phyloP scores from a whole-genome alignment of 92 coral and sea anemone genomes.

The Siderastrea siderea region DNA sequence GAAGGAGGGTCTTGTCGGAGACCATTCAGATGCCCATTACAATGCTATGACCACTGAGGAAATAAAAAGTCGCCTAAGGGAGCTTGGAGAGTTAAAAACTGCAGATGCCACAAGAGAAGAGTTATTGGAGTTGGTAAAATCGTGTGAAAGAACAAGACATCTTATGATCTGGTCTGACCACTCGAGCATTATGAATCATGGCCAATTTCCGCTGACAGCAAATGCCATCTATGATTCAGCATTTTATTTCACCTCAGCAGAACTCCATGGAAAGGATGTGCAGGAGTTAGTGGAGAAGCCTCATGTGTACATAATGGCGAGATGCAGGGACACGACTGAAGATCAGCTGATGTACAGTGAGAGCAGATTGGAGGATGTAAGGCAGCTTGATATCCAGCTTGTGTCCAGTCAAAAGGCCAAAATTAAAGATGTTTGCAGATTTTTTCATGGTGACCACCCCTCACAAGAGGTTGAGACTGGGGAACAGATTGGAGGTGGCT shows the following conservation, averaged over 20 bases:
- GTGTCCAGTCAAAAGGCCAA: not conserved
- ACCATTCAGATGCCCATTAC: slow-evolving; percentile 29
- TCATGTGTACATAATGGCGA: not conserved
- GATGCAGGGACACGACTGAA: slow-evolving; percentile 3
- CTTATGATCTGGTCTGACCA: slow-evolving; percentile 54
- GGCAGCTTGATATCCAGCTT: not conserved
- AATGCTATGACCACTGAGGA: slow-evolving; percentile 1
- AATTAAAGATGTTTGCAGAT: not conserved
- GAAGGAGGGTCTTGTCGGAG: slow-evolving; percentile 41
- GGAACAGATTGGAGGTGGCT: too few relatives aligned
- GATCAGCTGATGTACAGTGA: slow-evolving; percentile 17
- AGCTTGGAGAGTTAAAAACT: slow-evolving; percentile 37
- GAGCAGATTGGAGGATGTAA: not conserved
- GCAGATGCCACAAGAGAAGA: not conserved
- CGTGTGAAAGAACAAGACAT: slow-evolving; percentile 28
- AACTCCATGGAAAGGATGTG: not conserved
- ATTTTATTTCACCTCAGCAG: not conserved
- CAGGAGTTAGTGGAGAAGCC: slow-evolving; percentile 21
- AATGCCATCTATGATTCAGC: slow-evolving; percentile 16
- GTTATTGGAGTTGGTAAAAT: not conserved
- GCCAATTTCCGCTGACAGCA: slow-evolving; percentile 22
- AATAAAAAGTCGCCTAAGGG: slow-evolving; percentile 15
- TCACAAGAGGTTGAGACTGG: slow-evolving; percentile 6
- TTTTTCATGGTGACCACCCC: slow-evolving; percentile 15
- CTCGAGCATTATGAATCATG: slow-evolving; percentile 48